phyloP scores from a whole-genome alignment of 2,888 invertebrate genomes.

The Linnaemya vulpina region DNA sequence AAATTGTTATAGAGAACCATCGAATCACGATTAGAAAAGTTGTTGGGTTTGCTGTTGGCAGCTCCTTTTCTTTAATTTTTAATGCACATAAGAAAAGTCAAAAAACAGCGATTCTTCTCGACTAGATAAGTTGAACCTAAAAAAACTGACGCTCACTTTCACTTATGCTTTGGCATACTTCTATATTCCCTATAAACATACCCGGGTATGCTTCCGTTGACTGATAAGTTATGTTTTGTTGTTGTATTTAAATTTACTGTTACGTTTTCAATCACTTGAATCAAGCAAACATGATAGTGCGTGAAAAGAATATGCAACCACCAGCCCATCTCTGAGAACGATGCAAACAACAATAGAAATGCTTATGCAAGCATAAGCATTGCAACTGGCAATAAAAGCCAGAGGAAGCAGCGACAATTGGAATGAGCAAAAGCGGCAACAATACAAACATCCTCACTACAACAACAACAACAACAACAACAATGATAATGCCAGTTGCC shows the following conservation, averaged over 20 bases:
- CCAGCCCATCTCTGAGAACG: background rate
- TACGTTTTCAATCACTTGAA: background rate
- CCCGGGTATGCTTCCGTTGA: too few relatives aligned
- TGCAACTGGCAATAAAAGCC: constrained; percentile 20
- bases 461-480: constrained; percentile 69
- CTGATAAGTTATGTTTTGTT: background rate
- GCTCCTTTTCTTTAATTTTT: too few relatives aligned
- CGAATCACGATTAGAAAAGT: too few relatives aligned
- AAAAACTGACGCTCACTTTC: too few relatives aligned
- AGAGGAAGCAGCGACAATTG: constrained; percentile 11
- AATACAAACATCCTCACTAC: constrained; percentile 28
- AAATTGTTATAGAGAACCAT: too few relatives aligned
- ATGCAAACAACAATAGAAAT: constrained; percentile 62
- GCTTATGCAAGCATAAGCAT: constrained; percentile 63
- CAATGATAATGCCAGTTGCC: constrained; percentile 61
- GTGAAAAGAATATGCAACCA: background rate
- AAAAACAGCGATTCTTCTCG: too few relatives aligned
- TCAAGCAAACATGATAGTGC: background rate
- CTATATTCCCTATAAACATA: too few relatives aligned
- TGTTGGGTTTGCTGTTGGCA: too few relatives aligned
- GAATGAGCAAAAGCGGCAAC: constrained; percentile 26
- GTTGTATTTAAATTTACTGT: too few relatives aligned
- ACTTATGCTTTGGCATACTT: too few relatives aligned
- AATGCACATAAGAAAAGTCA: too few relatives aligned
- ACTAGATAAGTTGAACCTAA: too few relatives aligned